These are phyloP conservation scores for Hippopotamyrus pictus DNA, from an alignment of 2,797 vertebrate species.

Conservation along the genomic window DNA sequence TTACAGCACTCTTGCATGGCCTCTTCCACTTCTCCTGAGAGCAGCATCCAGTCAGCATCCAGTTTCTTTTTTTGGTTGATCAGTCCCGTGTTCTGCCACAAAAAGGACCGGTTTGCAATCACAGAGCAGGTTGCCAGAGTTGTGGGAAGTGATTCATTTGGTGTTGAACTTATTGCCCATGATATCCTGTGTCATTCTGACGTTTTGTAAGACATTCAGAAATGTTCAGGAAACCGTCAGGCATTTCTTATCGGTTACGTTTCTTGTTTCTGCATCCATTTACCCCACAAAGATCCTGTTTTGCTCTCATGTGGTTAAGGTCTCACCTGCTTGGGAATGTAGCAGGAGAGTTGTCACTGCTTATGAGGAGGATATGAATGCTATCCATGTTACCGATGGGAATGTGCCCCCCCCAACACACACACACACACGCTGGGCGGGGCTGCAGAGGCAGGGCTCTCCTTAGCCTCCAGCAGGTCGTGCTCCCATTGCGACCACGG, in stretches of 20 bases:
- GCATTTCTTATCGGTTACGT: neutral
- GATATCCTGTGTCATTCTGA: neutral
- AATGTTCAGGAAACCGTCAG: neutral
- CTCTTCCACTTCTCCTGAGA: conserved; percentile 80
- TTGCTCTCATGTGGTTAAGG: neutral
- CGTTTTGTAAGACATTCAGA: neutral
- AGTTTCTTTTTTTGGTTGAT: conserved; percentile 92
- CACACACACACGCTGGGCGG: too few species aligned
- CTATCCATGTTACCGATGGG: too few species aligned
- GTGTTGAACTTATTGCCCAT: neutral
- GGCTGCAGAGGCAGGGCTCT: too few species aligned
- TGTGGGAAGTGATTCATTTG: neutral
- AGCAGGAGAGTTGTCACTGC: too few species aligned
- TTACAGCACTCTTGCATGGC: conserved; percentile 80
- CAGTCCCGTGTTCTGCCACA: conserved; percentile 74
- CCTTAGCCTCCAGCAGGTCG: conserved; percentile 77
- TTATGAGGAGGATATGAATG: too few species aligned
- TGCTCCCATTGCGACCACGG: conserved; percentile 79
- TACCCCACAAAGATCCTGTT: neutral
- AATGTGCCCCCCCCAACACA: too few species aligned
- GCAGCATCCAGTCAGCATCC: conserved; percentile 60
- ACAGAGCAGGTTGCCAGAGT: neutral
- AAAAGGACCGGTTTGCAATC: neutral
- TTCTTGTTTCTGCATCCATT: neutral
- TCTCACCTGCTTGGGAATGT: conserved; percentile 74